A percentile compares a stretch with the other conserved stretches of the same genome.
Conservation (phyloP, 1,140 invertebrate species). For the Hypsibius dujardini region DNA sequence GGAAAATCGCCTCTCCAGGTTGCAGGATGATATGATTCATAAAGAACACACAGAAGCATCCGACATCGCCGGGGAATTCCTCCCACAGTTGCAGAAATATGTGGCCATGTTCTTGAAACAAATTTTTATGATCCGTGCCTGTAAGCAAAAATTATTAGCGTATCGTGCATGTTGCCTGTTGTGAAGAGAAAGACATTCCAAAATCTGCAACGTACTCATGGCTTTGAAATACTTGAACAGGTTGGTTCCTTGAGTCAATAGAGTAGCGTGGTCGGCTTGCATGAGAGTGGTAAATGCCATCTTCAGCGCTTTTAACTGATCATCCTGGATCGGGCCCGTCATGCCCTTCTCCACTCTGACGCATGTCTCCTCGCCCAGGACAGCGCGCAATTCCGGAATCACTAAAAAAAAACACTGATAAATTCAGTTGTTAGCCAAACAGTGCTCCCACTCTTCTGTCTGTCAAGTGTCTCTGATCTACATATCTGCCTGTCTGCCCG, state of each 20-base stretch:
- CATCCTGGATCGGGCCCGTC: slow-evolving; percentile 6
- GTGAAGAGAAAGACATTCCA: no score
- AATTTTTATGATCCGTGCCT: no score
- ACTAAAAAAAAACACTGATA: no score
- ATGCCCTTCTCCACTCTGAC: neutral
- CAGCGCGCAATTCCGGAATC: slow-evolving; percentile 46
- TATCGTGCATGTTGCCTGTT: no score
- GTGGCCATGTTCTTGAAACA: slow-evolving; percentile 32
- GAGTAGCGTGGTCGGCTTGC: slow-evolving; percentile 24
- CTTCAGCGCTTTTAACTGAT: slow-evolving; percentile 38
- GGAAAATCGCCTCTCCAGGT: slow-evolving; percentile 76
- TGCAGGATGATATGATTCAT: slow-evolving; percentile 66
- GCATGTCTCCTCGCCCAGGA: slow-evolving; percentile 40
- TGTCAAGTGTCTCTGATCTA: no score
- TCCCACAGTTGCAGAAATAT: slow-evolving; percentile 45
- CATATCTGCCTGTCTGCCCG: no score
- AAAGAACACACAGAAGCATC: slow-evolving; percentile 77
- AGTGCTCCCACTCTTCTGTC: no score
- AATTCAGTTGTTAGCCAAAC: no score
- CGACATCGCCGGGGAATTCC: slow-evolving; percentile 82
- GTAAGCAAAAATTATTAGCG: no score
- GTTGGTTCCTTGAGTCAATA: neutral
- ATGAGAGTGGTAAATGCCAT: slow-evolving; percentile 53
- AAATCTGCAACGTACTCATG: neutral
- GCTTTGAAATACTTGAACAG: neutral